Evolutionary conservation across 1,140 invertebrate genomes (phyloP).

Genomic region (Cyrtorhinus lividipennis): DNA sequence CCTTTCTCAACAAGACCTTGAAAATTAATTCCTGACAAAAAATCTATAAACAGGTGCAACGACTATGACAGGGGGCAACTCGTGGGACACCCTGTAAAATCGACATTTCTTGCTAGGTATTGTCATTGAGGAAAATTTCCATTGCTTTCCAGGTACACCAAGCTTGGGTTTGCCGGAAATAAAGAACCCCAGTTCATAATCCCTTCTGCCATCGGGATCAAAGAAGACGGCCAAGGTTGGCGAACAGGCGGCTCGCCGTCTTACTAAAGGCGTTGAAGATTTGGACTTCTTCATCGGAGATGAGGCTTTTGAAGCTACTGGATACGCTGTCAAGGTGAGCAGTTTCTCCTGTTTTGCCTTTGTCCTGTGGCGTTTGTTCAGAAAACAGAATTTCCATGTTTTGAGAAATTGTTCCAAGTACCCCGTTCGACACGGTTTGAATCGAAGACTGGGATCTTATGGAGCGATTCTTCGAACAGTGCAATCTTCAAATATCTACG

Average conservation of each 20-base stretch:
- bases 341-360: too few relatives aligned
- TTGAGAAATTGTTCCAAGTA: too few relatives aligned
- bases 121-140: too few relatives aligned
- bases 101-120: too few relatives aligned
- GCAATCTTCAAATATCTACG: conserved; percentile 97
- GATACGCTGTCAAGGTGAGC: conserved; percentile 91
- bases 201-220: conserved; percentile 93
- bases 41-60: too few relatives aligned
- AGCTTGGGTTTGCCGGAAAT: conserved; percentile 96
- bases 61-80: too few relatives aligned
- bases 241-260: conserved; percentile 72
- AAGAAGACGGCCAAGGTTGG: conserved; percentile 89
- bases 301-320: conserved; percentile 89
- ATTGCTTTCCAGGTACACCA: conserved; percentile 97
- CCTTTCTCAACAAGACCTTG: too few relatives aligned
- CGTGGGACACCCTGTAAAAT: too few relatives aligned
- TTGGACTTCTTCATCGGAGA: conserved; percentile 97
- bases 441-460: conserved; percentile 99
- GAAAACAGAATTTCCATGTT: too few relatives aligned
- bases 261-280: conserved; percentile 93
- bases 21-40: too few relatives aligned
- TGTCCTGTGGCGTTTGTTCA: too few relatives aligned
- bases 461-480: conserved; percentile 97
- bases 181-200: conserved; percentile 99
- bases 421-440: conserved; percentile 94